Conservation (phyloP, 2,888 invertebrate genomes). For the Euproctis similis region DNA sequence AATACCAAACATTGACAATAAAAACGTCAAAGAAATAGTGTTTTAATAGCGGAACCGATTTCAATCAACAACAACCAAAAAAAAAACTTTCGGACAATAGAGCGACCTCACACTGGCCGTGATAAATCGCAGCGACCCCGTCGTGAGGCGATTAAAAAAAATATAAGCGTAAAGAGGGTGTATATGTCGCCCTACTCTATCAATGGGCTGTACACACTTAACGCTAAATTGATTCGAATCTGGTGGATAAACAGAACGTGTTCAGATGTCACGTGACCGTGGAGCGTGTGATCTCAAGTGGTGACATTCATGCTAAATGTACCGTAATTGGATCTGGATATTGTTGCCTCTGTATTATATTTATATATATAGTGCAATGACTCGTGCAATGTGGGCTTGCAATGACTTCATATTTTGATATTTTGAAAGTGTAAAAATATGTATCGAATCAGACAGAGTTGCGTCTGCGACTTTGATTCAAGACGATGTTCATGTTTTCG, state of each 20-base stretch:
- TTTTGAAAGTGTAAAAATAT: too few species aligned
- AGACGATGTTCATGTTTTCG: too few species aligned
- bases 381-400: slow-evolving; percentile 20
- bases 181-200: slow-evolving; percentile 46
- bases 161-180: slow-evolving; percentile 50
- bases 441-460: too few species aligned
- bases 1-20: slow-evolving; percentile 22
- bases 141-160: slow-evolving; percentile 46
- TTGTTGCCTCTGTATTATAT: slow-evolving; percentile 33
- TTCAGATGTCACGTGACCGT: slow-evolving; percentile 49
- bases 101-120: slow-evolving; percentile 45
- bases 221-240: slow-evolving; percentile 64
- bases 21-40: slow-evolving; percentile 28
- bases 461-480: too few species aligned
- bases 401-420: slow-evolving; percentile 9
- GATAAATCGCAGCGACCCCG: slow-evolving; percentile 52
- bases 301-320: slow-evolving; percentile 58
- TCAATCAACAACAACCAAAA: slow-evolving; percentile 46
- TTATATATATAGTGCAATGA: too few species aligned
- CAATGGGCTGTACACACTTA: slow-evolving; percentile 50
- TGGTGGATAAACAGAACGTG: slow-evolving; percentile 60
- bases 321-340: slow-evolving; percentile 66
- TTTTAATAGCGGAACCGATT: slow-evolving; percentile 48
- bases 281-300: slow-evolving; percentile 36
- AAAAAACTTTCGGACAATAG: slow-evolving; percentile 31